Percentiles rank a stretch among this genome's conserved stretches.
These are phyloP conservation scores for Ochropleura plecta DNA, from an alignment of 2,888 invertebrate species.

Conservation along the genomic window DNA sequence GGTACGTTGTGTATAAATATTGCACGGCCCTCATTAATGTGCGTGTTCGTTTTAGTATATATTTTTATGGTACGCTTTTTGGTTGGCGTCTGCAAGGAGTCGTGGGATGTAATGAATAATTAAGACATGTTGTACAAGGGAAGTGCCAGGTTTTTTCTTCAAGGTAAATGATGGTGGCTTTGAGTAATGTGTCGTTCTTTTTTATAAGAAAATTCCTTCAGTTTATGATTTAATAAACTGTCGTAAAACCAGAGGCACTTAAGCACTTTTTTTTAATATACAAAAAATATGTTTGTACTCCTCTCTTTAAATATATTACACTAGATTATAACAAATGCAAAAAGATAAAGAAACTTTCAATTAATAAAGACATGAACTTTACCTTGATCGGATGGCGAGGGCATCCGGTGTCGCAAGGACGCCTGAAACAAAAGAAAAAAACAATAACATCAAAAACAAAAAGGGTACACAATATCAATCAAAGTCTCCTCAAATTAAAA, in stretches of 20 bases:
- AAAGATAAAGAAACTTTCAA: background rate
- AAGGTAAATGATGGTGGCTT: conserved; percentile 69
- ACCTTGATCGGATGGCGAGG: conserved; percentile 88
- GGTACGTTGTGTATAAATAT: conserved; percentile 90
- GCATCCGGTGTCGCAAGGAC: conserved; percentile 83
- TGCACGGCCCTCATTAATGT: conserved; percentile 90
- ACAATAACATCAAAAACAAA: conserved; percentile 46
- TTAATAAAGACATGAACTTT: conserved; percentile 51
- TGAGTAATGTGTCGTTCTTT: conserved; percentile 58
- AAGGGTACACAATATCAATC: conserved; percentile 61
- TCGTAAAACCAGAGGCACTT: background rate
- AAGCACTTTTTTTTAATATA: background rate
- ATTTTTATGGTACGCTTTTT: conserved; percentile 87
- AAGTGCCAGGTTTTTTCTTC: conserved; percentile 76
- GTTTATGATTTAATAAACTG: conserved; percentile 16
- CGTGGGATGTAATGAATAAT: conserved; percentile 88
- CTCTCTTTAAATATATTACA: background rate
- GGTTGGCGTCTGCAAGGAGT: conserved; percentile 81
- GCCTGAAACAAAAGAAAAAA: conserved; percentile 84
- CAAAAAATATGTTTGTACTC: background rate
- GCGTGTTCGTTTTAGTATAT: conserved; percentile 88
- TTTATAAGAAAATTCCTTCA: background rate
- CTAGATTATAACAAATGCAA: background rate
- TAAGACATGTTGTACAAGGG: conserved; percentile 84
- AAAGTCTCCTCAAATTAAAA: conserved; percentile 73